phyloP scores from a whole-genome alignment of 2,113 vertebrate genomes.

The Shinisaurus crocodilurus region DNA sequence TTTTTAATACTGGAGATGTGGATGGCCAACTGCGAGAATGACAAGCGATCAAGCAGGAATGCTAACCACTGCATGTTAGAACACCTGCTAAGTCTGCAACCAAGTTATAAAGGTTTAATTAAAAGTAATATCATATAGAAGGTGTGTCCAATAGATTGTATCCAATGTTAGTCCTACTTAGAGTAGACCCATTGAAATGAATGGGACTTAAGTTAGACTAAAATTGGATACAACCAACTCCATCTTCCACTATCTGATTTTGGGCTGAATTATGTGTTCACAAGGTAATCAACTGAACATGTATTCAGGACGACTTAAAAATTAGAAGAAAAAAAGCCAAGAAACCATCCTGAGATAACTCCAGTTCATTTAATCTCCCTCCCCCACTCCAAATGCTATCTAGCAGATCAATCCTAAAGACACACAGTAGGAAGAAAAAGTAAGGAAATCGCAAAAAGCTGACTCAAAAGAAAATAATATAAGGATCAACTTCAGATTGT shows the following conservation, averaged over 20 bases:
- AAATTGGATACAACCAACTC: too few relatives aligned
- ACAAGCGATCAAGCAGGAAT: not conserved
- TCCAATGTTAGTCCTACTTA: not conserved
- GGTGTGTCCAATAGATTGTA: not conserved
- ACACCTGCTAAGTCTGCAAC: not conserved
- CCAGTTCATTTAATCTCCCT: not conserved
- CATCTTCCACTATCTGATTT: not conserved
- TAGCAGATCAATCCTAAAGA: not conserved
- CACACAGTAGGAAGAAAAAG: not conserved
- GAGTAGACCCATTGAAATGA: too few relatives aligned
- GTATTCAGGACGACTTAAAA: not conserved
- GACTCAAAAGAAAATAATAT: not conserved
- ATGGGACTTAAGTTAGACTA: too few relatives aligned
- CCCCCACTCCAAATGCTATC: not conserved
- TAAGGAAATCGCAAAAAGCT: not conserved
- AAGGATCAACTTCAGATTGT: not conserved
- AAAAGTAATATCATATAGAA: not conserved
- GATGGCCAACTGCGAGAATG: not conserved
- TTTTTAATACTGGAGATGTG: not conserved
- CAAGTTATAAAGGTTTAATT: not conserved
- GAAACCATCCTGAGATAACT: not conserved
- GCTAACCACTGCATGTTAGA: not conserved
- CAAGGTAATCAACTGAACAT: too few relatives aligned
- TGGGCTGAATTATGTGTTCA: not conserved
- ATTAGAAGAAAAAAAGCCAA: not conserved